Evolutionary conservation across 2,888 invertebrate species (phyloP).

Genomic region (Callyntrura sp.): DNA sequence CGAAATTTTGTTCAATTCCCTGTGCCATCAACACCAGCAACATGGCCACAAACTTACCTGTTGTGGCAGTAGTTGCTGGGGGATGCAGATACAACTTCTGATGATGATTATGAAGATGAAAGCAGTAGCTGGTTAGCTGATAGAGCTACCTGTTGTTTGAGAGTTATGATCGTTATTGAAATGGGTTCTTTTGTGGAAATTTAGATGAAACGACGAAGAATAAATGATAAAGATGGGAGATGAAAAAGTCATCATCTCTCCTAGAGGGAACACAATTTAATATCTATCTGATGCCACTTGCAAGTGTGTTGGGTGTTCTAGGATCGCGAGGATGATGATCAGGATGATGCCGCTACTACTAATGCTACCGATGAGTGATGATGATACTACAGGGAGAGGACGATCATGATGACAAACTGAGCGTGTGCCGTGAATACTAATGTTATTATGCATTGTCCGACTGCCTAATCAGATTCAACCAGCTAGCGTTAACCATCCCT

Average conservation of each 20-base stretch:
- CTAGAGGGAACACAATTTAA: constrained; percentile 4
- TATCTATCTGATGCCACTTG: constrained; percentile 17
- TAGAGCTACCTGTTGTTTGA: constrained; percentile 12
- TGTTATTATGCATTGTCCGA: constrained; percentile 44
- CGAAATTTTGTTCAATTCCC: constrained; percentile 34
- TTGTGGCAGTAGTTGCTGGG: background rate
- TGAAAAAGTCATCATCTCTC: constrained; percentile 51
- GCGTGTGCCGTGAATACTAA: constrained; percentile 74
- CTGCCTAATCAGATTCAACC: constrained; percentile 47
- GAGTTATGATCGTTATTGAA: constrained; percentile 24
- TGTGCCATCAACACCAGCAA: constrained; percentile 14
- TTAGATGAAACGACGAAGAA: constrained; percentile 37
- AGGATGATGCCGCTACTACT: background rate
- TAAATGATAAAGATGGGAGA: background rate
- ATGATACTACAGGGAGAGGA: background rate
- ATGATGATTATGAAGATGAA: background rate
- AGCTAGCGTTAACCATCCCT: constrained; percentile 46
- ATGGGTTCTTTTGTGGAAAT: constrained; percentile 47
- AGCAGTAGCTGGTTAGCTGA: constrained; percentile 33
- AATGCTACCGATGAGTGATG: background rate
- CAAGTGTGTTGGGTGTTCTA: constrained; percentile 29
- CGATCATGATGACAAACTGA: constrained; percentile 74
- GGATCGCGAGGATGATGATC: constrained; percentile 9
- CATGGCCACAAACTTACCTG: background rate
- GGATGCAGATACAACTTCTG: background rate